Percentiles rank a stretch among this genome's conserved stretches.
Evolutionary conservation across 2,888 invertebrate genomes (phyloP).

Genomic region (Lasius platythorax): DNA sequence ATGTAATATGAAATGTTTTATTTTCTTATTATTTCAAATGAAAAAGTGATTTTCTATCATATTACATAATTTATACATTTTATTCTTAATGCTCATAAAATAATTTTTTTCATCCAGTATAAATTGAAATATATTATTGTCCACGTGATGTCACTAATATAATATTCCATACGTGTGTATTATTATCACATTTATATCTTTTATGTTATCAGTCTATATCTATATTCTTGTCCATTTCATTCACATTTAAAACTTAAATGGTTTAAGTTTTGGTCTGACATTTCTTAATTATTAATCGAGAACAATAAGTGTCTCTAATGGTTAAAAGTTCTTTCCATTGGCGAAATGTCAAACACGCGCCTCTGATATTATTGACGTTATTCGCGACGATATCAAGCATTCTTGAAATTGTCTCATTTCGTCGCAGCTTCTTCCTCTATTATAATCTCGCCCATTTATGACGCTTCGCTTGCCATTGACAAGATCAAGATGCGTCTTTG

Average conservation of each 20-base stretch:
- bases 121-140: not conserved
- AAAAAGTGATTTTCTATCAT: not conserved
- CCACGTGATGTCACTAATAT: not conserved
- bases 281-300: conserved; percentile 32
- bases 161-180: not conserved
- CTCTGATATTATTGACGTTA: not conserved
- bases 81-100: not conserved
- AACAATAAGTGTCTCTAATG: not conserved
- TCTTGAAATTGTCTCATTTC: conserved; percentile 10
- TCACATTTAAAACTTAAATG: not conserved
- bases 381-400: not conserved
- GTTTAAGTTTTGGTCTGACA: not conserved
- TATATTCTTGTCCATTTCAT: not conserved
- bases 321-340: not conserved
- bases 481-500: conserved; percentile 36
- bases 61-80: not conserved
- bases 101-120: not conserved
- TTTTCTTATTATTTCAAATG: not conserved
- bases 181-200: not conserved
- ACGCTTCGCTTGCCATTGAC: not conserved
- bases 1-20: not conserved
- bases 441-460: conserved; percentile 9
- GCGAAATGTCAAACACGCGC: conserved; percentile 31
- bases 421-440: not conserved
- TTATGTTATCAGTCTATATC: not conserved